Percentiles rank a stretch among this genome's conserved stretches.
Evolutionary conservation across 2,888 invertebrate genomes (phyloP).

Genomic region (Melitaea athalia): DNA sequence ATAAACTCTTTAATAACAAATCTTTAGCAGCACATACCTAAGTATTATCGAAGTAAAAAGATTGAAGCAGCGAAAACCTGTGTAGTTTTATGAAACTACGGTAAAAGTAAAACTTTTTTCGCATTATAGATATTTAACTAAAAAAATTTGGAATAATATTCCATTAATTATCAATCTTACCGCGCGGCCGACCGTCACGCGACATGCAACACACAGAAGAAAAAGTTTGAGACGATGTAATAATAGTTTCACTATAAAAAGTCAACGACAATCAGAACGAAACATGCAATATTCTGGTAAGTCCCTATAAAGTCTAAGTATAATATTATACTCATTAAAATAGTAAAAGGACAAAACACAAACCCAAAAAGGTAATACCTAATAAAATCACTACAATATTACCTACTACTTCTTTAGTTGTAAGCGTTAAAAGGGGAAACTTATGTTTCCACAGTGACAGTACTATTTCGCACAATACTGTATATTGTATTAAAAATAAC

Average conservation of each 20-base stretch:
- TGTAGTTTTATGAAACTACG: too few relatives aligned
- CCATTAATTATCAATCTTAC: too few relatives aligned
- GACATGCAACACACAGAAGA: too few relatives aligned
- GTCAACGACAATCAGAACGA: neutral
- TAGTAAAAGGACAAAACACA: constrained; percentile 23
- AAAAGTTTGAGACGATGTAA: too few relatives aligned
- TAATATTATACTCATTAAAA: constrained; percentile 20
- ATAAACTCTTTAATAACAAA: neutral
- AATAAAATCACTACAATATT: constrained; percentile 30
- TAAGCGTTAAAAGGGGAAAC: constrained; percentile 12
- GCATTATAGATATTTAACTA: too few relatives aligned
- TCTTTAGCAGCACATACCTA: too few relatives aligned
- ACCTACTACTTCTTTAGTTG: constrained; percentile 9
- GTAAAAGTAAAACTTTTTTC: too few relatives aligned
- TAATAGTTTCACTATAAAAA: too few relatives aligned
- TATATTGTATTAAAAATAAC: neutral
- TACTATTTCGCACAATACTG: neutral
- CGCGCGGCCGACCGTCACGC: too few relatives aligned
- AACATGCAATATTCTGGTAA: neutral
- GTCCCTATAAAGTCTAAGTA: constrained; percentile 1
- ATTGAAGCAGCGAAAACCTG: neutral
- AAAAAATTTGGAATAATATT: too few relatives aligned
- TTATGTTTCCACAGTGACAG: constrained; percentile 9
- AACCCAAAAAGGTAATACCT: constrained; percentile 6
- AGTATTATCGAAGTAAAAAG: neutral